A percentile compares a stretch with the other conserved stretches of the same genome.
Conservation (phyloP, 2,113 vertebrate genomes). For the Macroglossus sobrinus region DNA sequence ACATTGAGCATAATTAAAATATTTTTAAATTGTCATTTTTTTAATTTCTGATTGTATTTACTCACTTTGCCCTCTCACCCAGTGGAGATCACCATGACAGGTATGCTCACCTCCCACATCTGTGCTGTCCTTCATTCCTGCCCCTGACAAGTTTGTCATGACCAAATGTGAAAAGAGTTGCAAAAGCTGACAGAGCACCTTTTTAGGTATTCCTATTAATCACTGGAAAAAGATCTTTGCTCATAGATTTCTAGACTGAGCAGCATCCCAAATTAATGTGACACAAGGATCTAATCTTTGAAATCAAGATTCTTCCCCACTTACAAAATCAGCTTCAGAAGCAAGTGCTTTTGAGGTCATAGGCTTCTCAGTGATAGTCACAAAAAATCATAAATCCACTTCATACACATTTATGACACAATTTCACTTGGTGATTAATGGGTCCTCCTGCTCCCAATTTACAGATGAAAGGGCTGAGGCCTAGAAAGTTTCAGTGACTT, state of each 20-base stretch:
- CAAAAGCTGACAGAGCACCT: neutral
- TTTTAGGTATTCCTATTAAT: neutral
- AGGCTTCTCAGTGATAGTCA: neutral
- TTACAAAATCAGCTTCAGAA: neutral
- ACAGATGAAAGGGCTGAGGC: neutral
- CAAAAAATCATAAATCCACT: neutral
- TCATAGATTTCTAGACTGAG: neutral
- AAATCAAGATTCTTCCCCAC: neutral
- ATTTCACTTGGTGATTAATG: neutral
- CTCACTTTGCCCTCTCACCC: neutral
- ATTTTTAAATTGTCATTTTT: neutral
- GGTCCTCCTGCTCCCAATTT: neutral
- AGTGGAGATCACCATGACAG: too few species aligned
- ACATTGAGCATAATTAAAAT: neutral
- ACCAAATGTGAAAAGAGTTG: neutral
- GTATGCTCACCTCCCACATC: rapidly evolving
- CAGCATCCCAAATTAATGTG: neutral
- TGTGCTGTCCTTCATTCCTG: neutral
- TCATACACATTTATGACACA: neutral
- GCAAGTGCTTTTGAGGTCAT: neutral
- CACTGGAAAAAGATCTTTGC: neutral
- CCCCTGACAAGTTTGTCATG: neutral
- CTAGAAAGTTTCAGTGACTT: neutral
- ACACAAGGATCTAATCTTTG: neutral
- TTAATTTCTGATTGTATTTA: neutral